Evolutionary conservation across 2,797 vertebrate species (phyloP), one percentile per base, ranked within the genome.

Genomic region (Cryptoblepharus egeriae): DNA sequence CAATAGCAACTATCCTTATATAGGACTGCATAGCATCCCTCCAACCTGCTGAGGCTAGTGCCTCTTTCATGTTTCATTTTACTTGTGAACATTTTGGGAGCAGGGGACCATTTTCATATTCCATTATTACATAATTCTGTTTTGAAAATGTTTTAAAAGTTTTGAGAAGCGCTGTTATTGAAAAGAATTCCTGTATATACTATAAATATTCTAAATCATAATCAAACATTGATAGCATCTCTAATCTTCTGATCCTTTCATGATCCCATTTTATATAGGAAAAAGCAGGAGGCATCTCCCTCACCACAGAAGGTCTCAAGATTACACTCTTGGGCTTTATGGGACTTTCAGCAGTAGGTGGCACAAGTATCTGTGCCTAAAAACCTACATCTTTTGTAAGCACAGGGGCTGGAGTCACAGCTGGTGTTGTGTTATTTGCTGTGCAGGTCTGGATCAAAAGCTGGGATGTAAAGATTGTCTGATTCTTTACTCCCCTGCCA

Each of bases 401-500:
- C 39, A 77, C 57, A 63, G 64, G 72, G 58, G 80, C 86, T 90
- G 81, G 12, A 70, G 11, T 45, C 18, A 55, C 64, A 92, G 89
- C 84, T 91, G 88, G 83, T 90, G 70, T 65, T 89, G 39, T 90
- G 73, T 90, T 93, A 89, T 93, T 93, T 93, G 82, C 84, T 87
- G 85, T 80, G 82, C 64, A 90, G 91, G 42, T 93, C 85, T 88
- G 86, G 87, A 92, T 93, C 87, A 92, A 93, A 92, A 90, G 63
- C 90, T 83, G 81, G 5, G 42, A 86, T 93, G 88, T 90, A 92
- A 93, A 91, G 84, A 86, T 82, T 88, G 90, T 79, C 75, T 89
- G 89, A 84, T 90, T 65, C 91, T 93, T 90, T 93, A 61, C 58
- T 93, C 88, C 7, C 2, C 63, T 91, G 89, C 92, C 91, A 93